Percentiles rank a stretch among this genome's conserved stretches.
These are phyloP conservation scores for Pelobates fuscus DNA, from an alignment of 2,113 vertebrate species.

Conservation along the genomic window DNA sequence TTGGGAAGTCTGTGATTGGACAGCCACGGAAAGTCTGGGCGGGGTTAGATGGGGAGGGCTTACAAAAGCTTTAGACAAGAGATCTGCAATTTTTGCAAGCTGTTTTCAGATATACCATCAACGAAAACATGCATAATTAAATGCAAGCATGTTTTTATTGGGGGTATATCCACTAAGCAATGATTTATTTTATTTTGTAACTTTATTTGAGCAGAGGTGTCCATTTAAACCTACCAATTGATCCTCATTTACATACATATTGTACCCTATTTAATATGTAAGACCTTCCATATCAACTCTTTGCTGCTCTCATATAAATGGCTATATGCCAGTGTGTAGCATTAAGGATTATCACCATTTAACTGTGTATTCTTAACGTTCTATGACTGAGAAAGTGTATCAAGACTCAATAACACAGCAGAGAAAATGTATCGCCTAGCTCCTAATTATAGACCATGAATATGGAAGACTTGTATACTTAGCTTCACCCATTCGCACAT, in stretches of 20 bases:
- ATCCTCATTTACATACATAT: neutral
- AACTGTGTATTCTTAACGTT: neutral
- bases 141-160: too few species aligned
- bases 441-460: constrained; percentile 18
- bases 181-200: too few species aligned
- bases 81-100: too few species aligned
- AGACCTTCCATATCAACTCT: neutral
- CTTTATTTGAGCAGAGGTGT: too few species aligned
- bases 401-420: neutral
- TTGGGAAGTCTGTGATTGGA: too few species aligned
- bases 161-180: too few species aligned
- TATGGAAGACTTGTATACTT: neutral
- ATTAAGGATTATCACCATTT: constrained; percentile 19
- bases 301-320: neutral
- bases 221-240: too few species aligned
- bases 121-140: too few species aligned
- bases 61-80: too few species aligned
- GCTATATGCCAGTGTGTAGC: neutral
- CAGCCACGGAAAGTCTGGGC: too few species aligned
- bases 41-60: too few species aligned
- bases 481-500: neutral
- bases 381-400: neutral
- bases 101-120: too few species aligned
- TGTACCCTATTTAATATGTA: neutral
- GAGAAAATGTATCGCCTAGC: neutral